Conservation (phyloP, 2,888 invertebrate species). For the Minunthozetes semirufus region DNA sequence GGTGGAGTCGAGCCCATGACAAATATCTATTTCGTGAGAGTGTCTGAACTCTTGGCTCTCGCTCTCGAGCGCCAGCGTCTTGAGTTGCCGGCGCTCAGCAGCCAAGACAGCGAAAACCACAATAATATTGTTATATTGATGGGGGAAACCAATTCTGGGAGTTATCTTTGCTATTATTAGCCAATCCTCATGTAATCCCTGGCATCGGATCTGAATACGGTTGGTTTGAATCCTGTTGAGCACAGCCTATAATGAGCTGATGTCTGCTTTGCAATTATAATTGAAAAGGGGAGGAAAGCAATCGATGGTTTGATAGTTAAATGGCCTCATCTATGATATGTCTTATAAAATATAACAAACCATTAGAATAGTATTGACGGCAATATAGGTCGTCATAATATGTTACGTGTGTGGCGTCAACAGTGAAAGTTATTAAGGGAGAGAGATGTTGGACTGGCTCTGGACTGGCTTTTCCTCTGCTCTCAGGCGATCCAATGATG, state of each 20-base stretch:
- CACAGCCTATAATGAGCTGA: slow-evolving; percentile 17
- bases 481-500: slow-evolving; percentile 1
- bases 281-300: slow-evolving; percentile 26
- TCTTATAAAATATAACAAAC: slow-evolving; percentile 7
- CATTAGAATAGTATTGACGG: not conserved
- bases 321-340: slow-evolving; percentile 25
- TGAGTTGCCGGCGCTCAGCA: slow-evolving; percentile 14
- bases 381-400: slow-evolving; percentile 26
- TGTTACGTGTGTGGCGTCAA: slow-evolving; percentile 25
- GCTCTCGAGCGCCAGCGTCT: slow-evolving; percentile 12
- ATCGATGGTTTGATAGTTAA: slow-evolving; percentile 28
- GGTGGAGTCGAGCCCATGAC: slow-evolving; percentile 28
- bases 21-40: slow-evolving; percentile 32
- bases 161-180: not conserved
- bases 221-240: not conserved
- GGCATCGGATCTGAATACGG: not conserved
- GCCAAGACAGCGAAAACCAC: not conserved
- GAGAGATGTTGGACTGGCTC: not conserved
- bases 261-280: slow-evolving; percentile 27
- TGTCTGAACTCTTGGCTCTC: slow-evolving; percentile 6
- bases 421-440: slow-evolving; percentile 9
- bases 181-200: slow-evolving; percentile 2
- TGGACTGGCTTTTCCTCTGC: not conserved
- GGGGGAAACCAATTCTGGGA: slow-evolving; percentile 1
- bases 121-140: slow-evolving; percentile 2